Evolutionary conservation across 2,113 vertebrate species (phyloP), one percentile per base, ranked within the genome.

Genomic region (Salvelinus sp.): DNA sequence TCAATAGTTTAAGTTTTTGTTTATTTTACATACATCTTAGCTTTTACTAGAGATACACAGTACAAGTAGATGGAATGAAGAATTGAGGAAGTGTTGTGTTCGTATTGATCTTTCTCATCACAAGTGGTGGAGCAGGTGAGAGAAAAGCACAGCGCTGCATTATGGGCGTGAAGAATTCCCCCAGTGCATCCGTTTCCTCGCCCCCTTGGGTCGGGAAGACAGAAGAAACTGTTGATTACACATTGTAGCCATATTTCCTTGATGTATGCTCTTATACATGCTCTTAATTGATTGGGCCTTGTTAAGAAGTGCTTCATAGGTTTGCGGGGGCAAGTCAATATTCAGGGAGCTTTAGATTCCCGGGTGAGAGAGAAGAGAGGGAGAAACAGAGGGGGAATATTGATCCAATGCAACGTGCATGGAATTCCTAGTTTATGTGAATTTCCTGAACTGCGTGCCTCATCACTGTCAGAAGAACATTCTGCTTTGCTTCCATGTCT

Each of bases 241-340:
- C 87, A 87, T 84, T 83, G 84, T 76, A 75, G 69, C 23, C 47
- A 68, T 69, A 78, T 88, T 87, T 66, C 78, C 76, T 87, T 88
- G 86, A 89, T 82, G 79, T 78, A 89, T 81, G 77, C 76, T 85
- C 79, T 80, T 85, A 83, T 83, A 83, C 87, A 69, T 79, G 83
- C 82, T 88, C 78, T 88, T 89, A 88, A 92, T 91, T 93, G 89
- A 91, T 90, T 86, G 85, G 88, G 80, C 82, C n/a, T 81, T 84
- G 84, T 83, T 87, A 91, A 82, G 48, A 84, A 91, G 87, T 76
- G 78, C 79, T 75, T 78, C 83, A 80, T 82, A 78, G 82, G 83
- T 70, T 70, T 18, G 48, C 38, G 70, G 66, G 72, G 75, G 64
- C 25, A 57, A 65, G 86, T 92, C 91, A 27, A 93, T 93, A 87